Base-by-base conservation (phyloP, 2,797 vertebrate genomes). In the Pangasius macronema region DNA sequence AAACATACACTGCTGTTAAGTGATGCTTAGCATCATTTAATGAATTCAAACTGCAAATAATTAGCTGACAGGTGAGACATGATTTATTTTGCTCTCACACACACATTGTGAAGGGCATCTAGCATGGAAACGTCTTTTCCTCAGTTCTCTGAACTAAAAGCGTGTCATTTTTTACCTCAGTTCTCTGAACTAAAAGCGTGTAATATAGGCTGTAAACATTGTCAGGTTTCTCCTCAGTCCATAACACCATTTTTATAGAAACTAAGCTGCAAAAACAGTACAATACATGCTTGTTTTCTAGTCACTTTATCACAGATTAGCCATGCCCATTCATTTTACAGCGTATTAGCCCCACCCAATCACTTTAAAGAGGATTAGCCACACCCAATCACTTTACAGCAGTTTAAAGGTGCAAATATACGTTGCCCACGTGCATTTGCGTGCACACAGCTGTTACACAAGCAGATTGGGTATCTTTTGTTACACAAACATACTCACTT, bases 41-140 rank as follows among this genome's bases (percentile, higher is more conserved):
- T 73, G 81, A 59, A 61, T 77, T 85, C 46, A 36, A 75, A 33
- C 30, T 27, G 20, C 67, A 84, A 89, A 85, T 86, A 82, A 91
- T 86, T 76, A 49, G 27, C 39, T 33, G 36, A 24, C 51, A 59
- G 61, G 72, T 63, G 39, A 81, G 55, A 59, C 77, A 2, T 5
- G 36, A 36, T n/a, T 63, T n/a, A 46, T 46, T 16, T 20, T n/a
- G 57, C 13, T 42, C 30, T 22, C 16, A 18, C 27, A 2, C 13
- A 10, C 2, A 10, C 30, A 5, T 14, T 27, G 2, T 55, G 22
- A 55, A 55, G n/a, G 49, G 18, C 51, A 36, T 22, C 9, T 10
- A 22, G 20, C 51, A 36, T 22, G 51, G 3, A 57, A 55, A 24
- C 0, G n/a, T 33, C 27, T 53, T 14, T 75, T 75, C 24, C 24